phyloP scores from a whole-genome alignment of 53 echinoderm and acorn worm species.

The Holothuria scabra region DNA sequence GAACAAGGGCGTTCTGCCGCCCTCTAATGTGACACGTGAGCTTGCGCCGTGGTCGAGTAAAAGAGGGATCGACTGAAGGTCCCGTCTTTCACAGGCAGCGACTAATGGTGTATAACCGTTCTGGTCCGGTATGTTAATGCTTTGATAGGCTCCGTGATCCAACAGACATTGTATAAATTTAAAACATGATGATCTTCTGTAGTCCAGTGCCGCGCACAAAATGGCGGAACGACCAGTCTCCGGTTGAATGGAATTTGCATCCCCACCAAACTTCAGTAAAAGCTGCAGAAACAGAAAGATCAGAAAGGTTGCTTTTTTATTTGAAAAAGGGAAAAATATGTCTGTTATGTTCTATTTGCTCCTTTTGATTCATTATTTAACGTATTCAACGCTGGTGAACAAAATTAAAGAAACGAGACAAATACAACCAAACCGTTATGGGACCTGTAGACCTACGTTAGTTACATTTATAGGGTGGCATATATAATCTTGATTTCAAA shows the following conservation, averaged over 20 bases:
- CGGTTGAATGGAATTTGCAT: constrained; percentile 25
- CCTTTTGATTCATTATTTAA: no score
- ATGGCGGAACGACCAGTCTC: constrained; percentile 4
- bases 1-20: constrained; percentile 11
- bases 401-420: no score
- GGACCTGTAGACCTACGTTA: no score
- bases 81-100: constrained; percentile 35
- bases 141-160: neutral
- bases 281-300: constrained; percentile 18
- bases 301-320: no score
- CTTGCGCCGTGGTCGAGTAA: constrained; percentile 29
- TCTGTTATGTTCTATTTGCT: no score
- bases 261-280: constrained; percentile 25
- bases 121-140: constrained; percentile 35
- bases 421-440: no score
- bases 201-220: constrained; percentile 27
- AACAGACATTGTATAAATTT: constrained; percentile 18
- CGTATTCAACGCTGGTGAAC: no score
- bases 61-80: neutral
- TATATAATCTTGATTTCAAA: no score
- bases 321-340: no score
- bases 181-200: neutral
- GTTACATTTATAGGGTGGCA: no score
- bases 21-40: neutral
- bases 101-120: constrained; percentile 27